These are phyloP conservation scores for Sebastiscus albofasciatus DNA, from an alignment of 2,797 vertebrate species.

Conservation along the genomic window DNA sequence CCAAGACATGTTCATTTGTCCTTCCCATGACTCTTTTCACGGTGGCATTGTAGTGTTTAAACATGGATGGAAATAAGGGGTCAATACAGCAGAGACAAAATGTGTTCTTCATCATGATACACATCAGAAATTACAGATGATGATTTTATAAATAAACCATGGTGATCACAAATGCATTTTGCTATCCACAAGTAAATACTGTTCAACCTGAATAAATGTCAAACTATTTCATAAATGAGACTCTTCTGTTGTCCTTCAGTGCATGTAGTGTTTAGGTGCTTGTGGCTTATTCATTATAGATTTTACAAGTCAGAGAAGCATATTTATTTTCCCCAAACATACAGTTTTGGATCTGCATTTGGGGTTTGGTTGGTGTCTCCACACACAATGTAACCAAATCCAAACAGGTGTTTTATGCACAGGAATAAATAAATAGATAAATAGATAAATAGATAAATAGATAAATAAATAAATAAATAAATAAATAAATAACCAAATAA, in stretches of 20 bases:
- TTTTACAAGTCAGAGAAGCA: background rate
- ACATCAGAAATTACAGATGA: background rate
- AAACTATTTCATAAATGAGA: background rate
- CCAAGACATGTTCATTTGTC: constrained; percentile 30
- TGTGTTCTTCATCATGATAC: background rate
- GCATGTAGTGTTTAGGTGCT: background rate
- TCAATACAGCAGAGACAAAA: background rate
- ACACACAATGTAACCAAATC: background rate
- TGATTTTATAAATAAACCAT: background rate
- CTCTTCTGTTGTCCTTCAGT: background rate
- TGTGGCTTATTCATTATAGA: background rate
- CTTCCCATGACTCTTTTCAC: constrained; percentile 15
- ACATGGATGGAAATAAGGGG: background rate
- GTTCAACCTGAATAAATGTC: background rate
- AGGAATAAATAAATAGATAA: background rate
- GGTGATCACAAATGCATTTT: background rate
- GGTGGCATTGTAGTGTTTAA: background rate
- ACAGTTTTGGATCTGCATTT: background rate
- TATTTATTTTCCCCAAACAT: background rate
- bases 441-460: too few relatives aligned
- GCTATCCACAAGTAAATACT: background rate
- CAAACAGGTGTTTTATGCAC: background rate
- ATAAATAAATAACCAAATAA: too few relatives aligned
- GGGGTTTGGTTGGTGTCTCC: background rate
- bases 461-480: too few relatives aligned